A percentile compares a stretch with the other conserved stretches of the same genome.
These are phyloP conservation scores for Andrena cerasifolii DNA, from an alignment of 1,140 invertebrate genomes.

Conservation along the genomic window DNA sequence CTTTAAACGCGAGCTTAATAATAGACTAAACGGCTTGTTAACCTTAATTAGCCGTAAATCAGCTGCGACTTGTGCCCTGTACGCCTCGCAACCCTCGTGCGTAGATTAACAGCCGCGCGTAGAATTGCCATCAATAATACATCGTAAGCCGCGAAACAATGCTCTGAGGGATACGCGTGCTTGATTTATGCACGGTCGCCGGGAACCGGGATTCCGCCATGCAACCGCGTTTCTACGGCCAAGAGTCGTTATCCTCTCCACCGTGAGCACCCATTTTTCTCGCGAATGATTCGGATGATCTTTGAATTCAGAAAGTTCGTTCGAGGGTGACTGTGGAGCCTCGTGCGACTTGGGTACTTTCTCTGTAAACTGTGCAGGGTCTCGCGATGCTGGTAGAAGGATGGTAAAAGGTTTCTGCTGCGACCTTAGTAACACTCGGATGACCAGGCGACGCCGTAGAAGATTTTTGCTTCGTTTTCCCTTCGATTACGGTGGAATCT, in stretches of 20 bases:
- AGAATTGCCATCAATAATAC: conserved; percentile 67
- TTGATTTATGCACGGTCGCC: conserved; percentile 68
- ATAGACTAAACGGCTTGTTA: conserved; percentile 78
- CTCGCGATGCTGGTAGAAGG: background rate
- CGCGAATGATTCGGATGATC: no score
- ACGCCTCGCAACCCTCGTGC: conserved; percentile 8
- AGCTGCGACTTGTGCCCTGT: conserved; percentile 44
- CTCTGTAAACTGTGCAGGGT: background rate
- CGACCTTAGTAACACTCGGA: background rate
- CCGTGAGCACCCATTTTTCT: no score
- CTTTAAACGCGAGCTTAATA: conserved; percentile 74
- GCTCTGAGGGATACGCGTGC: conserved; percentile 38
- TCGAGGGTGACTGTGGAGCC: no score
- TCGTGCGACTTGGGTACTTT: no score
- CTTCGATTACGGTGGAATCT: conserved; percentile 62
- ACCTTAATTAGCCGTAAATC: conserved; percentile 79
- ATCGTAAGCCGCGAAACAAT: conserved; percentile 65
- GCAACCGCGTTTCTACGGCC: conserved; percentile 13
- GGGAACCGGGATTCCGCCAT: conserved; percentile 44
- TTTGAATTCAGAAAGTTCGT: no score
- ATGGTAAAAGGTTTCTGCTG: background rate
- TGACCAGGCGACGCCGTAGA: background rate
- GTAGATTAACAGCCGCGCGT: conserved; percentile 67
- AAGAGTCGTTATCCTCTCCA: no score
- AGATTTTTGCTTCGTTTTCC: conserved; percentile 44